These are phyloP conservation scores for Apteryx mantelli DNA, from an alignment of 2,113 vertebrate species.

Conservation along the genomic window DNA sequence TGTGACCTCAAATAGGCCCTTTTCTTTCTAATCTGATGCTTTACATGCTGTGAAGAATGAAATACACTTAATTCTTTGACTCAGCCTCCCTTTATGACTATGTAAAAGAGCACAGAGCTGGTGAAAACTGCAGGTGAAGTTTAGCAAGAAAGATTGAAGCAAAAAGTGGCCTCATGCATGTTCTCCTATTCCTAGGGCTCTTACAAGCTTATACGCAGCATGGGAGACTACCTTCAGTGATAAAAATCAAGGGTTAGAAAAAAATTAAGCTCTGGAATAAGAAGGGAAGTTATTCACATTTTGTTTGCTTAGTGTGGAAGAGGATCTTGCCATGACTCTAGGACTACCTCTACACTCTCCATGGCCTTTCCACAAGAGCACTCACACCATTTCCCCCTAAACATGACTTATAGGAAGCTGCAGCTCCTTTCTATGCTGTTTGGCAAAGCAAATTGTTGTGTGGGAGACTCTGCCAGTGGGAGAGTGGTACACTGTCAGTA, in stretches of 20 bases:
- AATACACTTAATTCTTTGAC: constrained; percentile 56
- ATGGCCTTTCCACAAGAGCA: neutral
- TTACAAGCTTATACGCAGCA: constrained; percentile 20
- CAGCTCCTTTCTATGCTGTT: neutral
- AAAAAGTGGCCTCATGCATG: neutral
- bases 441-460: neutral
- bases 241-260: constrained; percentile 1
- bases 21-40: constrained; percentile 44
- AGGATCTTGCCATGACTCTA: neutral
- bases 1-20: constrained; percentile 36
- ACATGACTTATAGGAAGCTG: neutral
- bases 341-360: neutral
- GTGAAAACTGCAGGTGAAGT: constrained; percentile 44
- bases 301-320: neutral
- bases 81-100: constrained; percentile 33
- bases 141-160: constrained; percentile 31
- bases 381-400: neutral
- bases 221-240: neutral
- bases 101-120: neutral
- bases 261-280: neutral
- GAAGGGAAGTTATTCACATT: neutral
- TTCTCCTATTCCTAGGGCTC: neutral
- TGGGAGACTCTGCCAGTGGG: neutral
- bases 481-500: neutral
- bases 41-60: constrained; percentile 62